Conservation (phyloP, 2,797 vertebrate species). For the Pitangus sulphuratus region DNA sequence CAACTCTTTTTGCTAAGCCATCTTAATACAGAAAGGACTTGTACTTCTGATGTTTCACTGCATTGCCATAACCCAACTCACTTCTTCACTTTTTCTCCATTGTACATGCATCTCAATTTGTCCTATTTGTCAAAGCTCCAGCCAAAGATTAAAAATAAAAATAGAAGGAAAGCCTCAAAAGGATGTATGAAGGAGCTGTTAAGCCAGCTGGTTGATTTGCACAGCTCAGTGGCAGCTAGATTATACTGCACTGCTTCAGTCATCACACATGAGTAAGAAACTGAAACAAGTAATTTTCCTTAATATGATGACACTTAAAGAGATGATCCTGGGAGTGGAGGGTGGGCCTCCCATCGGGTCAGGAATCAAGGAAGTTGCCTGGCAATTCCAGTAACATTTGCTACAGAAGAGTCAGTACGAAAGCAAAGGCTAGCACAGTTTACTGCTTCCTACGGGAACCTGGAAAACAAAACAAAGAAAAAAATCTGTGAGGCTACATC, state of each 20-base stretch:
- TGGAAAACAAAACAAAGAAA: constrained; percentile 66
- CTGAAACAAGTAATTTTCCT: constrained; percentile 30
- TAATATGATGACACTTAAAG: constrained; percentile 16
- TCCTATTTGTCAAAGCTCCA: constrained; percentile 17
- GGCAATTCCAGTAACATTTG: constrained; percentile 64
- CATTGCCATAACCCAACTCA: not conserved
- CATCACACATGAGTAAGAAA: constrained; percentile 25
- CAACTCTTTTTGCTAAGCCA: not conserved
- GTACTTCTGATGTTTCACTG: not conserved
- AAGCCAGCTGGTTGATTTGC: not conserved
- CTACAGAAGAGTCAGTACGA: constrained; percentile 73
- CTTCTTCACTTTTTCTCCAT: not conserved
- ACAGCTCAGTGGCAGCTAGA: constrained; percentile 31
- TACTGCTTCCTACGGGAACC: constrained; percentile 92
- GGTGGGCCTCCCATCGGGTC: not conserved
- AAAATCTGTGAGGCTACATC: not conserved
- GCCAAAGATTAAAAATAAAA: constrained; percentile 5
- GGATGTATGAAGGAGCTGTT: not conserved
- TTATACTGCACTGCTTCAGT: constrained; percentile 60
- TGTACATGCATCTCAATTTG: not conserved
- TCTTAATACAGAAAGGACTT: not conserved
- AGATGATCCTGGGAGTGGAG: constrained; percentile 36
- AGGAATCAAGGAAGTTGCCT: constrained; percentile 17
- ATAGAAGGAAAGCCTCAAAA: constrained; percentile 7
- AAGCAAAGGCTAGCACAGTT: constrained; percentile 61